Conservation (phyloP, 2,888 invertebrate species). For the Smittia aterrima region DNA sequence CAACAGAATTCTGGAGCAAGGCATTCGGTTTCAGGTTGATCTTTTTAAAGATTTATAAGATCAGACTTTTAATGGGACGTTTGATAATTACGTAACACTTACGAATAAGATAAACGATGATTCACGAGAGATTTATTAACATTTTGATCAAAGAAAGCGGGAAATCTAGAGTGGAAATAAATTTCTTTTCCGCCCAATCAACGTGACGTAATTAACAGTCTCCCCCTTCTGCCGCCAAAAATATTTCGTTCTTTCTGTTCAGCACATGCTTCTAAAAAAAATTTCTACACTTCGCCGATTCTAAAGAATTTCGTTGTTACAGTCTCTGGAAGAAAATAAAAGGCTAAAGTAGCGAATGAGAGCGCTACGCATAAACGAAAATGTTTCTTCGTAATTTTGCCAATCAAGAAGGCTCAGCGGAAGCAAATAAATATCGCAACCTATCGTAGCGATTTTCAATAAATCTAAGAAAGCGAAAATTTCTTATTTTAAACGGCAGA, state of each 20-base stretch:
- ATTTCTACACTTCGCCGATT: not conserved
- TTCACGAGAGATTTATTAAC: too few relatives aligned
- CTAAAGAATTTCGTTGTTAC: not conserved
- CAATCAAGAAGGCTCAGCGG: conserved; percentile 9
- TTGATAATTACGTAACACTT: too few relatives aligned
- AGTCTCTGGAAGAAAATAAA: not conserved
- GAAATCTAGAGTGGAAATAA: too few relatives aligned
- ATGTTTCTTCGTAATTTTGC: conserved; percentile 14
- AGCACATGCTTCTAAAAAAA: conserved; percentile 37
- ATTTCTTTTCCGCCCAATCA: not conserved
- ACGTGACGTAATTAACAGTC: not conserved
- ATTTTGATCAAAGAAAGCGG: too few relatives aligned
- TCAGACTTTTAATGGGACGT: not conserved
- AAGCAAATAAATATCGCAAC: conserved; percentile 6
- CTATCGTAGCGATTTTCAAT: not conserved
- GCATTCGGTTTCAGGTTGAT: conserved; percentile 9
- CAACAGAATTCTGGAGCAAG: not conserved
- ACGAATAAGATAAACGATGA: too few relatives aligned
- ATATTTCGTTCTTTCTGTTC: conserved; percentile 17
- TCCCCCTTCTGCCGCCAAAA: too few relatives aligned
- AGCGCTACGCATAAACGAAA: not conserved
- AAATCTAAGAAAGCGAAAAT: not conserved
- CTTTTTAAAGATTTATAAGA: conserved; percentile 10
- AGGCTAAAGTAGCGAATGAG: not conserved
- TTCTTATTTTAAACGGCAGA: not conserved